These are phyloP conservation scores for Rhodeus uyekii DNA, from an alignment of 2,797 vertebrate genomes.

Conservation along the genomic window DNA sequence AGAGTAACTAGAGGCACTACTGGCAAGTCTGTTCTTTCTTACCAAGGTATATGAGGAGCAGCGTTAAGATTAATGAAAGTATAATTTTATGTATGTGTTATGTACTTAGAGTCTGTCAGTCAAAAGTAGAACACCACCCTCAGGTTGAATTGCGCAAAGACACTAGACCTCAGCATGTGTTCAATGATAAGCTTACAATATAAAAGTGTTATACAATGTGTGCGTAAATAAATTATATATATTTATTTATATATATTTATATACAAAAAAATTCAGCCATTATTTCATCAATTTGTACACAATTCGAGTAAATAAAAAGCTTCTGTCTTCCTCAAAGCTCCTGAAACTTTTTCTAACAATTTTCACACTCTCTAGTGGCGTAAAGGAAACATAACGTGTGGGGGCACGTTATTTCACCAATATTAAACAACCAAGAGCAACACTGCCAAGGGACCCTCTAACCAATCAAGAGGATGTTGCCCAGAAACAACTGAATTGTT, in stretches of 20 bases:
- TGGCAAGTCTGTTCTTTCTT: background rate
- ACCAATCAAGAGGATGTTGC: slow-evolving; percentile 9
- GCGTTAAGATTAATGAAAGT: too few relatives aligned
- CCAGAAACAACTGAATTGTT: slow-evolving; percentile 8
- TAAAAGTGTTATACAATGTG: too few relatives aligned
- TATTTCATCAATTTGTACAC: background rate
- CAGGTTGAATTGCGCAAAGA: background rate
- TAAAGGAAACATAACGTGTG: background rate
- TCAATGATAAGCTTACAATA: background rate
- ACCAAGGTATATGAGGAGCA: background rate
- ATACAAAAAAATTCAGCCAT: too few relatives aligned
- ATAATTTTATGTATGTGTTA: too few relatives aligned
- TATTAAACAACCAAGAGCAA: slow-evolving; percentile 27
- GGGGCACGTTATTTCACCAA: slow-evolving; percentile 12
- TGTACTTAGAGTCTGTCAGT: background rate
- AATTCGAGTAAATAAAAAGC: background rate
- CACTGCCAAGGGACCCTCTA: slow-evolving; percentile 13
- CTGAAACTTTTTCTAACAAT: background rate
- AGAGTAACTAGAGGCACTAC: too few relatives aligned
- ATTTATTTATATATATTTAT: too few relatives aligned
- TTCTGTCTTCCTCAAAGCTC: background rate
- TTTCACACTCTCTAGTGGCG: slow-evolving; percentile 11
- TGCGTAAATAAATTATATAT: too few relatives aligned
- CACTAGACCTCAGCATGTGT: background rate
- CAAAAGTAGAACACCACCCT: too few relatives aligned